A percentile compares a stretch with the other conserved stretches of the same genome.
phyloP scores from a whole-genome alignment of 2,888 invertebrate species.

The Hirtodrosophila confusa region DNA sequence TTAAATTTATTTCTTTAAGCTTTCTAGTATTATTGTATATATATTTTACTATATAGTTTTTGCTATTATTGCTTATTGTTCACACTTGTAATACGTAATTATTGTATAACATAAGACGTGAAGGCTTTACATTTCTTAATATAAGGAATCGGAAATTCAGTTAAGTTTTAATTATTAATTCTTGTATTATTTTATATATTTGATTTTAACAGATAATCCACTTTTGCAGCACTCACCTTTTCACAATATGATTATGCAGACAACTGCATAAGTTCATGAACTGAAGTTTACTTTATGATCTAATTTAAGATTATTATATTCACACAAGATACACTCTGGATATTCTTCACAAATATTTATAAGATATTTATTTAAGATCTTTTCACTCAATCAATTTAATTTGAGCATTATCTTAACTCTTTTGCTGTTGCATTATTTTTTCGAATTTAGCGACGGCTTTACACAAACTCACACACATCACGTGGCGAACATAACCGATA shows the following conservation, averaged over 20 bases:
- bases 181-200: neutral
- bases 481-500: constrained; percentile 40
- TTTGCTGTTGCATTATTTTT: constrained; percentile 12
- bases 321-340: constrained; percentile 15
- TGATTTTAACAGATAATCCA: neutral
- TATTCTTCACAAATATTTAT: constrained; percentile 22
- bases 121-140: too few species aligned
- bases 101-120: too few species aligned
- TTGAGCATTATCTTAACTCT: constrained; percentile 16
- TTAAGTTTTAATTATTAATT: neutral
- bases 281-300: neutral
- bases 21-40: too few species aligned
- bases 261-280: constrained; percentile 37
- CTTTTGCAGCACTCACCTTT: constrained; percentile 41
- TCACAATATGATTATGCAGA: constrained; percentile 33
- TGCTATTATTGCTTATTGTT: too few species aligned
- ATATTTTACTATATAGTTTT: too few species aligned
- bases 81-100: too few species aligned
- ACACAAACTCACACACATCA: constrained; percentile 28
- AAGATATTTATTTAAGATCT: constrained; percentile 14
- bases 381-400: constrained; percentile 9
- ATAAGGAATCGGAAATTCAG: too few species aligned
- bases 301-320: constrained; percentile 12
- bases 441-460: constrained; percentile 50
- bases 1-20: too few species aligned